These are phyloP conservation scores for Leptonema lineaticorne DNA, from an alignment of 1,140 invertebrate species.

Conservation along the genomic window DNA sequence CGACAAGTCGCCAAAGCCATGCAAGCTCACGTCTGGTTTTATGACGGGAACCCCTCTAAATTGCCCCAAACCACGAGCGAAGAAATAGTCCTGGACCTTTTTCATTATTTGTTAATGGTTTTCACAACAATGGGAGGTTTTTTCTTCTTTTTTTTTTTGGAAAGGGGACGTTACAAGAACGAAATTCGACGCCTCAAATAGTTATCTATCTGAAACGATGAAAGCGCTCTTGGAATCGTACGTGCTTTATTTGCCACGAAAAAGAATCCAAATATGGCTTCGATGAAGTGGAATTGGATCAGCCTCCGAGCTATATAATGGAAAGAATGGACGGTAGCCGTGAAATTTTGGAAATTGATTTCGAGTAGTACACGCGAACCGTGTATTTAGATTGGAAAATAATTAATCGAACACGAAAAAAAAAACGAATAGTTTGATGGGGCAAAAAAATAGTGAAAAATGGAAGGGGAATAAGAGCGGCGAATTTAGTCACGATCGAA, in stretches of 20 bases:
- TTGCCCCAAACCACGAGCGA: constrained; percentile 23
- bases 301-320: background rate
- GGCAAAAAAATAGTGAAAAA: background rate
- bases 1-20: constrained; percentile 25
- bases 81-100: constrained; percentile 19
- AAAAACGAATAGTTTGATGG: too few species aligned
- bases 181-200: constrained; percentile 12
- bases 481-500: constrained; percentile 12
- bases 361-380: background rate
- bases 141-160: too few species aligned
- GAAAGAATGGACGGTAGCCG: background rate
- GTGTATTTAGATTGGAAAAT: background rate
- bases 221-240: constrained; percentile 14
- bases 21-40: constrained; percentile 38
- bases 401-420: background rate
- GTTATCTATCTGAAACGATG: constrained; percentile 11
- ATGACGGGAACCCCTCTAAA: constrained; percentile 18
- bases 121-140: constrained; percentile 24
- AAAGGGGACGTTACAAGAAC: constrained; percentile 14
- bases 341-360: constrained; percentile 17
- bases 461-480: too few species aligned
- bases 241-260: constrained; percentile 12
- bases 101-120: constrained; percentile 38
- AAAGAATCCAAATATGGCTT: background rate
- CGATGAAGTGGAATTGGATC: constrained; percentile 9